phyloP scores from a whole-genome alignment of 1,140 invertebrate species.

The Drosophila cardini region DNA sequence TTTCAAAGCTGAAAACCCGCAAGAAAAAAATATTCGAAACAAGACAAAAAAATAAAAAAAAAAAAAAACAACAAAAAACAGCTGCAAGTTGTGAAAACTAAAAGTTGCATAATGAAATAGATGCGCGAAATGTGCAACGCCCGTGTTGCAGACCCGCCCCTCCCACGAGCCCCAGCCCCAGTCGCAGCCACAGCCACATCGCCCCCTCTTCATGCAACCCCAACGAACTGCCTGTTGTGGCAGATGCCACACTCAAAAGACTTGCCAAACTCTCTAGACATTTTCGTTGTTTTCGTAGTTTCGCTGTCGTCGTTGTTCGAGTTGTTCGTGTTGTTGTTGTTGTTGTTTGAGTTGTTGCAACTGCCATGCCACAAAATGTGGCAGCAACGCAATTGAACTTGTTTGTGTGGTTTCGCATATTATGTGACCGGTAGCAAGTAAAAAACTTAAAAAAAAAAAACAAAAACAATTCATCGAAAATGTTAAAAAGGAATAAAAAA shows the following conservation, averaged over 20 bases:
- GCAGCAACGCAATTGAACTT: conserved; percentile 70
- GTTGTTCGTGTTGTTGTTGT: background rate
- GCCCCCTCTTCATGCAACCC: background rate
- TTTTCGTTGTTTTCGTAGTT: conserved; percentile 2
- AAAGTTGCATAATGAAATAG: conserved; percentile 80
- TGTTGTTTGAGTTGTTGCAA: conserved; percentile 6
- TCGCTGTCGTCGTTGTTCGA: background rate
- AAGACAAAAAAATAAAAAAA: conserved; percentile 9
- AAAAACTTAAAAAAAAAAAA: no score
- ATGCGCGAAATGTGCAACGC: conserved; percentile 80
- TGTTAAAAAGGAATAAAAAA: conserved; percentile 32
- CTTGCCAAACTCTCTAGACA: conserved; percentile 67
- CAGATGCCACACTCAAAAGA: conserved; percentile 68
- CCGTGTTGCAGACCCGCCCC: conserved; percentile 15
- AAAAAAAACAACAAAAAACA: conserved; percentile 14
- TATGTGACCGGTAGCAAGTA: conserved; percentile 22
- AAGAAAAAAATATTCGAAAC: conserved; percentile 18
- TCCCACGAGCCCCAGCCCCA: background rate
- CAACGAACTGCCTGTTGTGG: conserved; percentile 24
- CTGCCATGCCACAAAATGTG: conserved; percentile 31
- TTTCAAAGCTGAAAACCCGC: conserved; percentile 66
- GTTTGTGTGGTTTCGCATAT: conserved; percentile 42
- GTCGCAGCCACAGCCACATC: no score
- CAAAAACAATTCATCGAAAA: conserved; percentile 17
- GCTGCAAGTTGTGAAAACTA: conserved; percentile 62